Percentiles rank a stretch among this genome's conserved stretches.
Conservation (phyloP, 2,888 invertebrate genomes). For the Athalia circularis region DNA sequence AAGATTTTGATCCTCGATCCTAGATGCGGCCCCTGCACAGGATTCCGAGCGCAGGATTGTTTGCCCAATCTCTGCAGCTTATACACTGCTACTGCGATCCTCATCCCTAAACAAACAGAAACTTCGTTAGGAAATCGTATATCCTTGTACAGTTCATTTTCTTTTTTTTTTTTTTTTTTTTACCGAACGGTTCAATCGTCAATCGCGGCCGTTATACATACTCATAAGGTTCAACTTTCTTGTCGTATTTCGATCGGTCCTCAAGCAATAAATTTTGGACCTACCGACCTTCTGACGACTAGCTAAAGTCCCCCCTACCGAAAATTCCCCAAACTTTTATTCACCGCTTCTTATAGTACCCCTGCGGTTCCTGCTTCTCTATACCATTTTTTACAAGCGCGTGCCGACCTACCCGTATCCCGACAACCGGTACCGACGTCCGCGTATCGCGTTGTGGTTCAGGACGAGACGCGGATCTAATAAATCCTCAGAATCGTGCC, state of each 20-base stretch:
- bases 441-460: not conserved
- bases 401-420: not conserved
- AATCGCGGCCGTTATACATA: not conserved
- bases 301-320: too few species aligned
- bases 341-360: too few species aligned
- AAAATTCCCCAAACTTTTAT: too few species aligned
- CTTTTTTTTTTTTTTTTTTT: not conserved
- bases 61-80: conserved; percentile 18
- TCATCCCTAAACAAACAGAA: conserved; percentile 33
- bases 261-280: too few species aligned
- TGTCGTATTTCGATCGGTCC: too few species aligned
- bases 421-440: not conserved
- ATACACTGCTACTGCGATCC: not conserved
- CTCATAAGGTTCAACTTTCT: too few species aligned
- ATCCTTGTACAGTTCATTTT: not conserved
- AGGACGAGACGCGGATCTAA: conserved; percentile 38
- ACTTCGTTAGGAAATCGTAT: conserved; percentile 24
- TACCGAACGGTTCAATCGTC: not conserved
- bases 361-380: too few species aligned
- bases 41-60: conserved; percentile 3
- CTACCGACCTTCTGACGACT: too few species aligned
- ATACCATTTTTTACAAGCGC: too few species aligned
- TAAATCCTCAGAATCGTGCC: conserved; percentile 53
- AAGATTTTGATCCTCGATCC: not conserved
- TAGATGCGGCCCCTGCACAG: too few species aligned